Conservation (phyloP, 2,888 invertebrate species). For the Odontothrips loti region DNA sequence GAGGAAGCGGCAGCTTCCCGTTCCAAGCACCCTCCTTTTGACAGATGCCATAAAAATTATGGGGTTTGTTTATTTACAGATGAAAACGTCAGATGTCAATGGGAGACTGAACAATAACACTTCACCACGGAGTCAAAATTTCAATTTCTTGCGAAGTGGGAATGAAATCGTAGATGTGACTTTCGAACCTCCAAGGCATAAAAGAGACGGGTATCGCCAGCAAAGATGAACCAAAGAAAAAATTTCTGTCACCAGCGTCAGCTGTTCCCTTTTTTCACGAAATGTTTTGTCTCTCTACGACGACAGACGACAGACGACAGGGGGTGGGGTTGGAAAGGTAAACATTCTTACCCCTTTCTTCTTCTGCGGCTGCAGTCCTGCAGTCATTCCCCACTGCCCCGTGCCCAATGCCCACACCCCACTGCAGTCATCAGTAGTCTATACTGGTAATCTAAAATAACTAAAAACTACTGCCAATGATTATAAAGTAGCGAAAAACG, state of each 20-base stretch:
- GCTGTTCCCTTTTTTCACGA: slow-evolving; percentile 10
- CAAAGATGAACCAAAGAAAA: neutral
- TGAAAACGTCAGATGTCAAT: slow-evolving; percentile 11
- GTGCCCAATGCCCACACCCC: no score
- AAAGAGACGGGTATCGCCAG: neutral
- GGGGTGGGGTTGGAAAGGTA: no score
- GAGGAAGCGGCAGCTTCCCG: neutral
- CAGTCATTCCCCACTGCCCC: no score
- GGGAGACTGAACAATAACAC: neutral
- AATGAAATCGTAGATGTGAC: neutral
- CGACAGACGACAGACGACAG: no score
- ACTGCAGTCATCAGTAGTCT: no score
- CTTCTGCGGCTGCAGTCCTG: no score
- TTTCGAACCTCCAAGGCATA: neutral
- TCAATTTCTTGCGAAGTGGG: neutral
- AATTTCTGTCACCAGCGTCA: slow-evolving; percentile 2
- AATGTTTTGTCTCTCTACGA: neutral
- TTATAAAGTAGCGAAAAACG: no score
- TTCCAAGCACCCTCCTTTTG: neutral
- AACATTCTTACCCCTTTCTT: no score
- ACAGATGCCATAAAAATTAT: neutral
- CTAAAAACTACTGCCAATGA: no score
- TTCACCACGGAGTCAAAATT: neutral
- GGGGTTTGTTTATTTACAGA: slow-evolving; percentile 8
- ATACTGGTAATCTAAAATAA: no score